Evolutionary conservation across 2,113 vertebrate species (phyloP).

Genomic region (Poeciliopsis turrubarensis): DNA sequence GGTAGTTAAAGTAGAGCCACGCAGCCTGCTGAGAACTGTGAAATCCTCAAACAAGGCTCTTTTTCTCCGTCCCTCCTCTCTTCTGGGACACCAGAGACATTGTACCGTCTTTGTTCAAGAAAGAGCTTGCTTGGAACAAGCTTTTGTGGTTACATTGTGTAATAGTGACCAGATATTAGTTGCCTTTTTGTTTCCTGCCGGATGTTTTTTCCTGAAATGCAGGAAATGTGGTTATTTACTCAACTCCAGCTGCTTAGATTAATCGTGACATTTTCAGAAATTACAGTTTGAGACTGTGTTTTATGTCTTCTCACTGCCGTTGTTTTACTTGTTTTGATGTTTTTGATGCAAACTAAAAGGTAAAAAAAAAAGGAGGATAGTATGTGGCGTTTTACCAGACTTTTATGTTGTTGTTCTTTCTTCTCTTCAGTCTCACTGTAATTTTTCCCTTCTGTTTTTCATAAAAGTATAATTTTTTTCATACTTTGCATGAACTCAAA

Average conservation of each 20-base stretch:
- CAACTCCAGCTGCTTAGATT: slow-evolving; percentile 27
- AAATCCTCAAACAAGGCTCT: slow-evolving; percentile 31
- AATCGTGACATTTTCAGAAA: slow-evolving; percentile 12
- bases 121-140: background rate
- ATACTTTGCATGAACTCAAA: too few species aligned
- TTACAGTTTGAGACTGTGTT: slow-evolving; percentile 1
- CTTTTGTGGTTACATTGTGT: background rate
- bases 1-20: slow-evolving; percentile 36
- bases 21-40: slow-evolving; percentile 31
- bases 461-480: too few species aligned
- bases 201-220: background rate
- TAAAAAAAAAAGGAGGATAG: too few species aligned
- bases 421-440: background rate
- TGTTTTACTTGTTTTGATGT: slow-evolving; percentile 1
- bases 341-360: slow-evolving; percentile 7
- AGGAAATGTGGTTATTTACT: slow-evolving; percentile 39
- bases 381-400: too few species aligned
- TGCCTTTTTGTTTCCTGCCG: background rate
- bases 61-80: background rate
- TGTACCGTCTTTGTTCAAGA: background rate
- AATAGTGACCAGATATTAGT: background rate
- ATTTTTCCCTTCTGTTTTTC: background rate
- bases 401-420: background rate
- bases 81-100: slow-evolving; percentile 3
- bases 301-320: background rate